Conservation (phyloP, 2,888 invertebrate species). For the Dascillus cervinus region DNA sequence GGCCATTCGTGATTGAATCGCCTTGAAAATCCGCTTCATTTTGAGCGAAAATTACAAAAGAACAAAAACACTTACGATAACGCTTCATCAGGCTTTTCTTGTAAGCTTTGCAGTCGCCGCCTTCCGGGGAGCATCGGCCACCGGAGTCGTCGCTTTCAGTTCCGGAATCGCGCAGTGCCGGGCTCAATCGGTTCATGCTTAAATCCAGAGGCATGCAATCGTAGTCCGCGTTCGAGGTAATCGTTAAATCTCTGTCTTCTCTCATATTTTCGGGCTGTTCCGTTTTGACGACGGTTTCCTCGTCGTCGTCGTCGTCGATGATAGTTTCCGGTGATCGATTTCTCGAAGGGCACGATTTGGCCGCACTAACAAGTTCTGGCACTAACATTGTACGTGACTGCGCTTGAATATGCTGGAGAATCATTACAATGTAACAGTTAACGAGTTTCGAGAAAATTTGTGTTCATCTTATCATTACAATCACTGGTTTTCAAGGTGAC, state of each 20-base stretch:
- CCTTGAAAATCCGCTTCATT: background rate
- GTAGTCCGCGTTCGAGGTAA: conserved; percentile 41
- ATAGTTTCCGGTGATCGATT: conserved; percentile 20
- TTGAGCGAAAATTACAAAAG: background rate
- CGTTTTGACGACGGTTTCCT: conserved; percentile 11
- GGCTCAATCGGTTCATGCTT: conserved; percentile 53
- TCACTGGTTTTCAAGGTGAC: too few relatives aligned
- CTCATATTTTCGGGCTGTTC: too few relatives aligned
- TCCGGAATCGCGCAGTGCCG: conserved; percentile 52
- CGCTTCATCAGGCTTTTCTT: conserved; percentile 90
- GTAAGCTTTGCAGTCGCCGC: conserved; percentile 58
- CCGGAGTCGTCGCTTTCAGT: conserved; percentile 78
- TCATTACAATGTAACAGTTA: conserved; percentile 15
- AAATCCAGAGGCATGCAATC: conserved; percentile 65
- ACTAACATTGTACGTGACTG: conserved; percentile 21
- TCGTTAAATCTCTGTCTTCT: conserved; percentile 12
- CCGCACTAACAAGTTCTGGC: conserved; percentile 17
- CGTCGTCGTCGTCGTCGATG: conserved; percentile 27
- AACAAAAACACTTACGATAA: conserved; percentile 80
- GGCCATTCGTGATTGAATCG: background rate
- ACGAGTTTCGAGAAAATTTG: too few relatives aligned
- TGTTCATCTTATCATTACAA: too few relatives aligned
- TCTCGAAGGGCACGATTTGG: conserved; percentile 18
- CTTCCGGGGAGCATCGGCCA: conserved; percentile 56
- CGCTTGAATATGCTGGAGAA: conserved; percentile 33